Evolutionary conservation across 2,113 vertebrate species (phyloP).

Genomic region (Sceloporus tristichus): DNA sequence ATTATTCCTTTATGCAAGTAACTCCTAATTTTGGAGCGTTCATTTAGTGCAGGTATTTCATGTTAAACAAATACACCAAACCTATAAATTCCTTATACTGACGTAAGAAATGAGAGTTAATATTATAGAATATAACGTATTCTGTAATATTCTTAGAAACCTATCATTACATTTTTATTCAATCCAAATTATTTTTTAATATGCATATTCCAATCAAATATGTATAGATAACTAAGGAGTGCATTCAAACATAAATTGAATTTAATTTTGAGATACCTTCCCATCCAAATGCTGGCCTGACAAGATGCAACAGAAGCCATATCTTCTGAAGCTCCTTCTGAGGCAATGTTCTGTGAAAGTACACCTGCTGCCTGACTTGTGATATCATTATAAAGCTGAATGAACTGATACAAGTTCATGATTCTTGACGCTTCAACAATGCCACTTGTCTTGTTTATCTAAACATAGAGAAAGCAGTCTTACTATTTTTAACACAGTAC

Average conservation of each 20-base stretch:
- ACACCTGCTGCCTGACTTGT: conserved; percentile 92
- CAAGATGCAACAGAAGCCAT: conserved; percentile 85
- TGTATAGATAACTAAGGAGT: not conserved
- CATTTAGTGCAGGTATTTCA: not conserved
- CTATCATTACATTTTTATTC: not conserved
- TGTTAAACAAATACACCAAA: not conserved
- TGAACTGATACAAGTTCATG: conserved; percentile 98
- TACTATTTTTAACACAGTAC: conserved; percentile 19
- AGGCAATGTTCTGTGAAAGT: conserved; percentile 77
- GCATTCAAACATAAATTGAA: conserved; percentile 23
- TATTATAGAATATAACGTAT: no score
- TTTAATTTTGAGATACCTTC: conserved; percentile 82
- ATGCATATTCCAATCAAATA: not conserved
- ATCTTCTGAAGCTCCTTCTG: conserved; percentile 79
- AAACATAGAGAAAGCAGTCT: conserved; percentile 61
- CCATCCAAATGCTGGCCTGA: conserved; percentile 98
- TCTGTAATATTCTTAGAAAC: not conserved
- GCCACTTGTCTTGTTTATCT: conserved; percentile 96
- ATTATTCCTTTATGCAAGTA: not conserved
- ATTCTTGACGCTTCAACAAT: conserved; percentile 93
- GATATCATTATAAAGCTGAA: conserved; percentile 95
- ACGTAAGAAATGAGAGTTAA: not conserved
- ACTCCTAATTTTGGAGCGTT: not conserved
- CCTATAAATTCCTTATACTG: not conserved
- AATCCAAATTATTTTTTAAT: not conserved